These are phyloP conservation scores for Drosophila trapezifrons DNA, from an alignment of 1,140 invertebrate species.

Conservation along the genomic window DNA sequence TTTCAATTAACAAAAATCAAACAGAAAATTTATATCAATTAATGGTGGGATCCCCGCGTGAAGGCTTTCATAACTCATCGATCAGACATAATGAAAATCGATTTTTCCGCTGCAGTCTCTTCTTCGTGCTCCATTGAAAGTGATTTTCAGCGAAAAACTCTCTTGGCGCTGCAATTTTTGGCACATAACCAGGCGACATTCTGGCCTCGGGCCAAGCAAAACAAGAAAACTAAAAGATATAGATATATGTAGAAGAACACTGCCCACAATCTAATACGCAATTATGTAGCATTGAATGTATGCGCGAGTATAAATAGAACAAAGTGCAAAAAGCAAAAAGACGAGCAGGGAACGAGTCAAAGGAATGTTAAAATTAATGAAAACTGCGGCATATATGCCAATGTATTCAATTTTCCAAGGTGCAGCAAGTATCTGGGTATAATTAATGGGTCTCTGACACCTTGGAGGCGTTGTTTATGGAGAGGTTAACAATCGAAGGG, in stretches of 20 bases:
- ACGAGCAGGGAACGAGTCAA: conserved; percentile 9
- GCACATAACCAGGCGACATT: conserved; percentile 67
- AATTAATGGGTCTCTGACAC: conserved; percentile 40
- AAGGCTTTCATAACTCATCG: conserved; percentile 64
- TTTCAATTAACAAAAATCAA: conserved; percentile 7
- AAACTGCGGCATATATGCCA: conserved; percentile 16
- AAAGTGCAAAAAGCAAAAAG: conserved; percentile 36
- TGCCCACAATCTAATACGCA: conserved; percentile 47
- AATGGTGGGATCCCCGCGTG: conserved; percentile 12
- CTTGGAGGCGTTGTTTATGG: conserved; percentile 30
- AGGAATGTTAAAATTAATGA: conserved; percentile 50
- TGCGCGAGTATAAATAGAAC: conserved; percentile 62
- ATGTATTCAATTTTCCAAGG: conserved; percentile 43
- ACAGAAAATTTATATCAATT: conserved; percentile 34
- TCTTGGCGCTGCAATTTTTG: conserved; percentile 62
- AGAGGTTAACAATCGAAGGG: conserved; percentile 27
- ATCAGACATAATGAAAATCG: conserved; percentile 76
- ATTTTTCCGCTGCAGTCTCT: conserved; percentile 40
- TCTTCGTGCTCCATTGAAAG: conserved; percentile 61
- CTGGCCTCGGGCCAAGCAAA: conserved; percentile 60
- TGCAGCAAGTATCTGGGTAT: conserved; percentile 11
- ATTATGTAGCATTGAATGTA: conserved; percentile 56
- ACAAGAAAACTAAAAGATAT: conserved; percentile 18
- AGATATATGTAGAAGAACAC: conserved; percentile 43
- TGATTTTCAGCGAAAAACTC: conserved; percentile 62